Evolutionary conservation across 1,140 invertebrate genomes (phyloP), one percentile per base, ranked within the genome.

Genomic region (Sweltsa coloradensis): DNA sequence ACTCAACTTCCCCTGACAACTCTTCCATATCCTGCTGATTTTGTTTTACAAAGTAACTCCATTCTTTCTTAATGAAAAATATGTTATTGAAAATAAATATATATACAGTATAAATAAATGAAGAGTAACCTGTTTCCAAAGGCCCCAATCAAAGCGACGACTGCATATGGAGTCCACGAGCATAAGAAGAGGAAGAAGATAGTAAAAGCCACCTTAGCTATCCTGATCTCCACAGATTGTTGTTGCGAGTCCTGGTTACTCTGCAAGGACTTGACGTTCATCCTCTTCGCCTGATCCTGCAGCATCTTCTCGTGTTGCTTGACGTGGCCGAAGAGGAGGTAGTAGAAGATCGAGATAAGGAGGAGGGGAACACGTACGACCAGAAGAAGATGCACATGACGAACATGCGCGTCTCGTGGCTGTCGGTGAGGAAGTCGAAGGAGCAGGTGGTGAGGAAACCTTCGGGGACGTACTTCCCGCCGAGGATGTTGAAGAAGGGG

Each of bases 261-360:
- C 9, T 78, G 71, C 3, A 87, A 58, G 0, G 79, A 83, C 55
- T 84, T 83, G 0, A 86, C 78, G 54, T 87, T 87, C 83, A 86
- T 87, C 58, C 83, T 85, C 62, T 83, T 83, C 0, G 83, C 83
- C 60, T 73, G 81, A 16, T 81, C 78, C 31, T 74, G 69, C 34
- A 90, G 71, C 74, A 87, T 84, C 55, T 78, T 76, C 56, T 88
- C 84, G 60, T 90, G 85, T 19, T 69, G 69, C 0, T 76, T 70
- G 1, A 86, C 81, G 45, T 85, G 83, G 25, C 73, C 70, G 22
- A 83, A 74, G 2, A 86, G 71, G 51, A 78, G 76, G 1, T 70
- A 74, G 58, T 86, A 86, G 57, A 79, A 85, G 53, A 71, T 74
- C 41, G 76, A 62, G 31, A 85, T 83, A 19, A 82, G 68, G 6